Evolutionary conservation across 2,888 invertebrate genomes (phyloP), one percentile per base, ranked within the genome.

Genomic region (Phragmatobia fuliginosa): DNA sequence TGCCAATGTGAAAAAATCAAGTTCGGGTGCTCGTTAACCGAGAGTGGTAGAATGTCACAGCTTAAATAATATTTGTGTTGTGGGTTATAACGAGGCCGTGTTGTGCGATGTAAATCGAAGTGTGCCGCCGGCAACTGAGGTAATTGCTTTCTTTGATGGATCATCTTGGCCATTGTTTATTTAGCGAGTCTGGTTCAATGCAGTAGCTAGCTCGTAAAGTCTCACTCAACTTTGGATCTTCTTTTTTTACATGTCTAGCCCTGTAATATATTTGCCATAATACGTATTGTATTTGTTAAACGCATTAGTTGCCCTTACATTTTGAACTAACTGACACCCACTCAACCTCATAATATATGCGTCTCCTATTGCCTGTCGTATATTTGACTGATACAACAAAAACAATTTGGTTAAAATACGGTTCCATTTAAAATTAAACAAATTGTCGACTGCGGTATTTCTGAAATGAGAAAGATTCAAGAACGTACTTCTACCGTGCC

Each of bases 61-160:
- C 82, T 78, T 84, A 82, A 86, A 88, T 87, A 85, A 88, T 86
- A 87, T 87, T 87, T 85, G 85, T 85, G 80, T 82, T 80, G 80
- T 82, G 67, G 61, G 62, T 62, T 76, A 41, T 90, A 88, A 89
- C 88, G 88, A 88, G 66, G 87, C 85, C 79, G 85, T 84, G 87
- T 83, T 84, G 81, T 81, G 79, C 75, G 80, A 81, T 85, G 88
- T 88, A 89, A 88, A 89, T 88, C 87, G 84, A 75, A 80, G 59
- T n/a, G 82, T 83, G 93, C 92, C 92, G 83, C 75, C 84, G 93
- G 93, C 90, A 75, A 82, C 83, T 62, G 75, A 75, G 73, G 86
- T 91, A 90, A 94, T 93, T 94, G 90, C 91, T 90, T 92, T 91
- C 85, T 87, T 88, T 92, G 91, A 92, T 92, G 89, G 92, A 92